These are phyloP conservation scores for Graptemys geographica DNA, from an alignment of 2,797 vertebrate species.

Conservation along the genomic window DNA sequence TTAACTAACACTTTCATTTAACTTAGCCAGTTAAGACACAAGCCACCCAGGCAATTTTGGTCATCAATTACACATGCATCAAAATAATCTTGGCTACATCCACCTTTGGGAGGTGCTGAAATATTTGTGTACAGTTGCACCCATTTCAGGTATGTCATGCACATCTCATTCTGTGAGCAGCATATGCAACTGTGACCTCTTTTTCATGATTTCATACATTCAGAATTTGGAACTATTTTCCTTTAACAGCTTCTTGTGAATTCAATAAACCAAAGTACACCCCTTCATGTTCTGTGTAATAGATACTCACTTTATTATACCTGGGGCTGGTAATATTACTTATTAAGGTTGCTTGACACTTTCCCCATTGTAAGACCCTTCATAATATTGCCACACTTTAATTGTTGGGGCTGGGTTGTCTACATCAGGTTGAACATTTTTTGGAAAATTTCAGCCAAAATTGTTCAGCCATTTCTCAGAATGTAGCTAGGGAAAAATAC, in stretches of 20 bases:
- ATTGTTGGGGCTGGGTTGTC: background rate
- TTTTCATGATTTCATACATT: background rate
- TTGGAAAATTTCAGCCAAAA: background rate
- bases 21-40: background rate
- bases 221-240: rapidly evolving
- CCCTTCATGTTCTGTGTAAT: rapidly evolving
- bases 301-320: rapidly evolving
- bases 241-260: background rate
- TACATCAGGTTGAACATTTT: background rate
- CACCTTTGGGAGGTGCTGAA: rapidly evolving
- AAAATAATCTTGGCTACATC: background rate
- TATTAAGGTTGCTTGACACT: background rate
- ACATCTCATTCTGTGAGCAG: background rate
- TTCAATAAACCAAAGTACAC: background rate
- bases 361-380: background rate
- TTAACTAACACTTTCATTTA: background rate
- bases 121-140: rapidly evolving
- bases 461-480: background rate
- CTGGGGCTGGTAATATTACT: background rate
- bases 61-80: rapidly evolving
- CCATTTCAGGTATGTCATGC: rapidly evolving
- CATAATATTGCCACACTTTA: background rate
- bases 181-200: background rate
- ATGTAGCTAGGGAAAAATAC: background rate
- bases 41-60: rapidly evolving